These are phyloP conservation scores for Huso huso DNA, from an alignment of 2,797 vertebrate species.

Conservation along the genomic window DNA sequence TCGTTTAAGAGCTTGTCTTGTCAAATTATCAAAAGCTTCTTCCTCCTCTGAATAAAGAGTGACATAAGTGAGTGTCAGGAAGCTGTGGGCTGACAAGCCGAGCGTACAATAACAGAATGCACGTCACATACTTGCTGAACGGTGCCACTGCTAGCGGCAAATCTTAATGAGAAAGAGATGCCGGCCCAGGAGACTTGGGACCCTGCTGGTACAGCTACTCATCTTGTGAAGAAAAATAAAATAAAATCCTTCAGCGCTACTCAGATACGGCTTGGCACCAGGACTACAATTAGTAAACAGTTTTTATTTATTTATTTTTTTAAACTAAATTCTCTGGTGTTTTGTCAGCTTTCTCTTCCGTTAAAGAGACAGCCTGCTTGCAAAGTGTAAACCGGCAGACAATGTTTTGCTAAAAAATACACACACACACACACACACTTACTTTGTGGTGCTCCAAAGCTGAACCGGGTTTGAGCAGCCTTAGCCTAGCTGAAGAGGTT, in stretches of 20 bases:
- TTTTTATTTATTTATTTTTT: slow-evolving; percentile 36
- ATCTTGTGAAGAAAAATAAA: slow-evolving; percentile 41
- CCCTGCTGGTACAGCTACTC: slow-evolving; percentile 75
- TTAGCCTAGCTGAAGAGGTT: too few species aligned
- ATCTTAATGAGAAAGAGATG: slow-evolving; percentile 73
- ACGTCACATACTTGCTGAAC: slow-evolving; percentile 80
- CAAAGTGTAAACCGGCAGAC: slow-evolving; percentile 17
- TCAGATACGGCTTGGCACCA: slow-evolving; percentile 69
- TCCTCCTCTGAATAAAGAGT: slow-evolving; percentile 81
- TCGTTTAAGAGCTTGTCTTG: slow-evolving; percentile 83
- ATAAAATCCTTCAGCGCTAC: slow-evolving; percentile 73
- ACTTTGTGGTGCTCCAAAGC: too few species aligned
- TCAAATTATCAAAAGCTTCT: slow-evolving; percentile 81
- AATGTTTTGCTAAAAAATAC: slow-evolving; percentile 41
- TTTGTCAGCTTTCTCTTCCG: slow-evolving; percentile 78
- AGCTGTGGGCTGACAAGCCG: slow-evolving; percentile 78
- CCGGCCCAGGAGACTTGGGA: slow-evolving; percentile 77
- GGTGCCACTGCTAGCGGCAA: slow-evolving; percentile 75
- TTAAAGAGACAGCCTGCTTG: slow-evolving; percentile 37
- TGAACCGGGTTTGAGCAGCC: too few species aligned
- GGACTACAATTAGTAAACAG: slow-evolving; percentile 67
- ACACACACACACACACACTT: slow-evolving; percentile 26
- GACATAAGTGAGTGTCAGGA: slow-evolving; percentile 82
- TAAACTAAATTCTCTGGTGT: slow-evolving; percentile 83
- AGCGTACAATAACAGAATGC: slow-evolving; percentile 74